Base-by-base conservation (phyloP, 1,140 invertebrate genomes). In the Pseudomyrmex sp. region DNA sequence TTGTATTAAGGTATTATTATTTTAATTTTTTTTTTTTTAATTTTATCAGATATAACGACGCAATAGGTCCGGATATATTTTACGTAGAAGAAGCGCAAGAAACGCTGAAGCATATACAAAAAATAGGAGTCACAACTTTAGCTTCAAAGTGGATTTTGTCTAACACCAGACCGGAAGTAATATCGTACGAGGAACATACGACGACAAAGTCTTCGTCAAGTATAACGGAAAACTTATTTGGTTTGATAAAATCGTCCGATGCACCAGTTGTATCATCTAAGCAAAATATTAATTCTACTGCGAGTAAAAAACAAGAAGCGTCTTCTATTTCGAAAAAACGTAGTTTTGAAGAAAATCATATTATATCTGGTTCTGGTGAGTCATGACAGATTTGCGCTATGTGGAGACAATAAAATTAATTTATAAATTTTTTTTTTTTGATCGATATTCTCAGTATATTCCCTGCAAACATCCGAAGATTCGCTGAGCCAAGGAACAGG, bases 31-130 rank as follows among this genome's bases (percentile, higher is more conserved):
- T 35, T 35, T 35, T 35, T 35, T 35, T 5, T n/a, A 35, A 50
- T 61, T 61, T 46, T 23, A 59, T 23, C 13, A 95, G 94, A 69
- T 87, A 88, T 15, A 94, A 94, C 75, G 94, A 95, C 26, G 93
- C 94, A 82, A 93, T 93, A 76, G 95, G 95, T 13, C 96, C 96
- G 3, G 95, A 96, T 90, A 92, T 95, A 77, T 95, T 95, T 91
- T 96, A 96, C 82, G 95, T 97, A 1, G 96, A 96, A 92, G 96
- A 96, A 92, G 96, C 96, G n/a, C 96, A 96, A 90, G 96, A 96
- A 69, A 96, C 96, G 2, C 90, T 97, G 2, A 94, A 95, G 54
- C 96, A 96, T 89, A 94, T 97, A n/a, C 95, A 96, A 85, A 96
- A 96, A 89, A 95, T 96, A 66, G 96, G 96, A 44, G 95, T 96